Evolutionary conservation across 64 coral and sea anemone species (phyloP).

Genomic region (Acropora tenuis): DNA sequence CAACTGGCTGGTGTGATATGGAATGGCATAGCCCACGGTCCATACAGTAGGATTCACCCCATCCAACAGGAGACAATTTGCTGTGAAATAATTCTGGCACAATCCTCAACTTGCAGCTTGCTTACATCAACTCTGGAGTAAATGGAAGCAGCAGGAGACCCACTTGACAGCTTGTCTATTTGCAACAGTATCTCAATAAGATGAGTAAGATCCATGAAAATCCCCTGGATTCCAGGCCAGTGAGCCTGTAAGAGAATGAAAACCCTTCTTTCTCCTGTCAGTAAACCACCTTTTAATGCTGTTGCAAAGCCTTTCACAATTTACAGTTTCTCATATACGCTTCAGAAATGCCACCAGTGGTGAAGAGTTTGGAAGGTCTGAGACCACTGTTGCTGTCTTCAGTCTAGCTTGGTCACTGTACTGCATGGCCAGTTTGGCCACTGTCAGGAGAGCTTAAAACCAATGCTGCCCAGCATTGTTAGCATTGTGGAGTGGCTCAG

Average conservation of each 20-base stretch:
- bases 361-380: no score
- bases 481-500: no score
- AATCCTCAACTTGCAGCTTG: background rate
- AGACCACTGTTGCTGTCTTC: no score
- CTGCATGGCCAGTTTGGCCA: no score
- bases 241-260: conserved; percentile 15
- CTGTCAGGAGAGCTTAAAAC: no score
- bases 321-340: no score
- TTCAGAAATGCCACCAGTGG: no score
- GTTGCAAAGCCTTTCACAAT: no score
- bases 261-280: conserved; percentile 20
- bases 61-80: background rate
- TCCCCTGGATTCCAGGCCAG: conserved; percentile 72
- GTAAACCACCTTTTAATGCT: no score
- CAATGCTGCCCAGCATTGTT: no score
- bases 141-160: conserved; percentile 22
- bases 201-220: conserved; percentile 54
- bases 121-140: conserved; percentile 13
- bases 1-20: background rate
- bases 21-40: no score
- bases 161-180: background rate
- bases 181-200: conserved; percentile 5
- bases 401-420: no score
- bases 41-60: conserved; percentile 9
- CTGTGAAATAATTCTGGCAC: conserved; percentile 30